Evolutionary conservation across 2,797 vertebrate species (phyloP).

Genomic region (Buphagus erythrorhynchus): DNA sequence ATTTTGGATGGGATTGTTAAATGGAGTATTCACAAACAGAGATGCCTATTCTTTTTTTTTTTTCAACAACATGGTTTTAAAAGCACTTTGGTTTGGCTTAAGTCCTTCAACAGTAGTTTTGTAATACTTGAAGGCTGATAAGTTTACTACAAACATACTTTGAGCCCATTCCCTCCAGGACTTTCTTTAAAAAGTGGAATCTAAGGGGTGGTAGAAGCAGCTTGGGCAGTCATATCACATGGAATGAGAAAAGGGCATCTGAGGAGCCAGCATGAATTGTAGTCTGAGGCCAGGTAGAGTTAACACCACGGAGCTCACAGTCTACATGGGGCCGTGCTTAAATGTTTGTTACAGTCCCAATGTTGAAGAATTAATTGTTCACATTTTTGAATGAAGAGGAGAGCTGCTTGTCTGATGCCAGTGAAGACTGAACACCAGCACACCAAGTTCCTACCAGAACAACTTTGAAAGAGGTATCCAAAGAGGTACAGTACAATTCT

Average conservation of each 20-base stretch:
- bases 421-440: background rate
- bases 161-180: background rate
- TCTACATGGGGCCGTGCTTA: background rate
- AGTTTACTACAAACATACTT: background rate
- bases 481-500: background rate
- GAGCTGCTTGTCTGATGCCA: background rate
- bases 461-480: background rate
- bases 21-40: background rate
- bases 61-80: background rate
- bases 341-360: background rate
- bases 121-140: background rate
- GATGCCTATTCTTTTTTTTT: background rate
- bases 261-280: background rate
- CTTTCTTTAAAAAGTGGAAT: background rate
- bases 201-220: background rate
- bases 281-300: background rate
- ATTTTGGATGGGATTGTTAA: background rate
- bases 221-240: background rate
- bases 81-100: background rate
- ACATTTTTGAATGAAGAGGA: background rate
- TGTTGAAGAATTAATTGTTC: background rate
- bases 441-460: background rate
- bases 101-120: background rate
- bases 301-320: background rate
- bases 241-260: background rate